Base-by-base conservation (phyloP, 23 tunicate species). In the Styela clava region DNA sequence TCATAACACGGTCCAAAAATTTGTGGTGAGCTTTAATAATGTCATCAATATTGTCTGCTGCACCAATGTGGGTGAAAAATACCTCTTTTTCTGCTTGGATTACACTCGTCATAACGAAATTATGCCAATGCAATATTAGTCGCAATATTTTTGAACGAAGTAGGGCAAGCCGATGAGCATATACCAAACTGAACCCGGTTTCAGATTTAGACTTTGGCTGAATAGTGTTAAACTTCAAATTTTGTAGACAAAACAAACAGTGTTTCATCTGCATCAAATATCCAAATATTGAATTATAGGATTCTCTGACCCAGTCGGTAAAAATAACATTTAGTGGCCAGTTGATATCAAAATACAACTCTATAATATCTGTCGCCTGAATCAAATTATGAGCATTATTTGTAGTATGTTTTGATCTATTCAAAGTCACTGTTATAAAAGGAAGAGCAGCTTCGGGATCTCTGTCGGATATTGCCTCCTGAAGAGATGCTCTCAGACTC, bases 101-200 rank as follows among this genome's bases (percentile, higher is more conserved):
- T 1, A 91, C 97, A 63, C 90, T 91, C 26, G 82, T 78, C 97
- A 93, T 93, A 1, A 93, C 83, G 74, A 93, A 93, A 21, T 83
- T 64, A 32, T 93, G 87, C 92, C 91, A 91, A 33, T 91, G 90
- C 35, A 77, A 79, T 3, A 91, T 78, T 61, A 93, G 61, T 27
- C 89, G 83, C 28, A 93, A 44, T 26, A 87, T 62, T 18, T 77
- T 80, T 1, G 83, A 72, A 56, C 98, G 82, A 36, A 93, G 84
- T 18, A 93, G 30, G 22, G 82, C 73, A 44, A 93, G 61, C 29
- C 89, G 67, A 37, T 93, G 92, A 9, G 72, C 24, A 44, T 44
- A 44, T 44, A 5, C 9, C 56, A 44, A 44, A 44, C 56, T 12
- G 52, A 82, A 85, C 29, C 52, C 44, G 12, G 24, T 9, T 1